Percentiles rank a stretch among this genome's conserved stretches.
phyloP scores from a whole-genome alignment of 2,113 vertebrate genomes.

The Zootoca vivipara region DNA sequence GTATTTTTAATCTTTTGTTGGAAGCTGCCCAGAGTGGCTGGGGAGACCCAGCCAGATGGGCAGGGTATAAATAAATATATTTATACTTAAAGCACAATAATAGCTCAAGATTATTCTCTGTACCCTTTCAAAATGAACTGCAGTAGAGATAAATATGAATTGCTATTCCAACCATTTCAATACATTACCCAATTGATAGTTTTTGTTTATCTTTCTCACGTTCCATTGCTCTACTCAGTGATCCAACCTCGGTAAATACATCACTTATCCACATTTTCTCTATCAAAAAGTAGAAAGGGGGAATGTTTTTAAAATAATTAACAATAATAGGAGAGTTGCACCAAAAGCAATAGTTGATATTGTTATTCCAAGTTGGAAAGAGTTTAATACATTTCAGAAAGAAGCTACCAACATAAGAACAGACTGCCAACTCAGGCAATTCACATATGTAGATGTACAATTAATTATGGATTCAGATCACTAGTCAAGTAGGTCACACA shows the following conservation, averaged over 20 bases:
- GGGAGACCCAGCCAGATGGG: no score
- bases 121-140: neutral
- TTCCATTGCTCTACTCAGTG: slow-evolving; percentile 57
- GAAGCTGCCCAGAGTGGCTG: no score
- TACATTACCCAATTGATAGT: slow-evolving; percentile 50
- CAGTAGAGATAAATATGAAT: neutral
- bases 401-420: slow-evolving; percentile 51
- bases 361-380: slow-evolving; percentile 44
- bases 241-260: slow-evolving; percentile 46
- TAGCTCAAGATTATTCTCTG: neutral
- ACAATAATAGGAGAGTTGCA: slow-evolving; percentile 2
- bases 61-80: no score
- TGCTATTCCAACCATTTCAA: neutral
- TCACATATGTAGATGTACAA: slow-evolving; percentile 46
- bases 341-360: neutral
- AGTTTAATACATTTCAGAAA: slow-evolving; percentile 43
- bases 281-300: slow-evolving; percentile 45
- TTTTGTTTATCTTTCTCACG: slow-evolving; percentile 32
- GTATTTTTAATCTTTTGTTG: no score
- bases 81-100: neutral
- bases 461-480: slow-evolving; percentile 59
- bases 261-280: slow-evolving; percentile 51
- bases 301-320: slow-evolving; percentile 37
- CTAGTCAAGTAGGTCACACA: slow-evolving; percentile 50
- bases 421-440: slow-evolving; percentile 48